Conservation (phyloP, 2,797 vertebrate genomes). For the Eleutherodactylus coqui region DNA sequence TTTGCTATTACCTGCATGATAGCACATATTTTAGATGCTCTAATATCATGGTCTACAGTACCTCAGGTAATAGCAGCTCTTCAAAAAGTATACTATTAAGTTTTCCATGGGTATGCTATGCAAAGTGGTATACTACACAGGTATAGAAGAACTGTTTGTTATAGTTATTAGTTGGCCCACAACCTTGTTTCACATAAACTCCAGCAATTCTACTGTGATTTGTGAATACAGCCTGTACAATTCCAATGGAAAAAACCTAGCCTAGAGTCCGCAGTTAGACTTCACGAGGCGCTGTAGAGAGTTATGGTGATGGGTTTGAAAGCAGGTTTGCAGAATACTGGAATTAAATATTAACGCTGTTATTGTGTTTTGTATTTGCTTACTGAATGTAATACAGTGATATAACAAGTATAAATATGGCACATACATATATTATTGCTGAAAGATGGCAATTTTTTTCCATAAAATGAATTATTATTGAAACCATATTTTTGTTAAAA, state of each 20-base stretch:
- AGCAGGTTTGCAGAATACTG: background rate
- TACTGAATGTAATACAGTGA: background rate
- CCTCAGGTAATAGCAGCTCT: no score
- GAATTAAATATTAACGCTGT: conserved; percentile 2
- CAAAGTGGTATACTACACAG: no score
- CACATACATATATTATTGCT: background rate
- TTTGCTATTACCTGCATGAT: no score
- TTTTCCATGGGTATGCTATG: no score
- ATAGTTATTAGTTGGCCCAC: no score
- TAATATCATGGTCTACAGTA: no score
- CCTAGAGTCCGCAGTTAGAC: background rate
- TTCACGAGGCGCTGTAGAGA: background rate
- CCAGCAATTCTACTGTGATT: no score
- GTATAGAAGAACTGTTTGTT: no score
- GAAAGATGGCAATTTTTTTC: no score
- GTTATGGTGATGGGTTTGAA: conserved; percentile 18
- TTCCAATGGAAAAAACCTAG: background rate
- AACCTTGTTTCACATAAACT: no score
- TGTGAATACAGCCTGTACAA: background rate
- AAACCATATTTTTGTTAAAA: background rate
- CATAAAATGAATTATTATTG: background rate
- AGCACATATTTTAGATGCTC: no score
- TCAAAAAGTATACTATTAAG: no score
- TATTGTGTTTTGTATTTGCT: conserved; percentile 15
- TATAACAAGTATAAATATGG: background rate